These are phyloP conservation scores for Latrodectus hesperus DNA, from an alignment of 2,888 invertebrate genomes.

Conservation along the genomic window DNA sequence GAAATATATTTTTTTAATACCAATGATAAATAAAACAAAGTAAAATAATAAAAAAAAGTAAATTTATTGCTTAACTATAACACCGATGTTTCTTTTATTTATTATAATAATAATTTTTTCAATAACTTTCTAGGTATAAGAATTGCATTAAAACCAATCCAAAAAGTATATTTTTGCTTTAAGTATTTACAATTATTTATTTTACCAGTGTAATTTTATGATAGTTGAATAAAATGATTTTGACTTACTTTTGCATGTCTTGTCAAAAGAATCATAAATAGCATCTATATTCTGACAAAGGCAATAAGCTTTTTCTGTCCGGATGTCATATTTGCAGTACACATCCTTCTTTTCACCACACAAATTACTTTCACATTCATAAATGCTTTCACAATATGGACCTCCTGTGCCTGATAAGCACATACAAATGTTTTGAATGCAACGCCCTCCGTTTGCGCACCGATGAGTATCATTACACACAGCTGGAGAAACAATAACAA, in stretches of 20 bases:
- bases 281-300: not conserved
- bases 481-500: not conserved
- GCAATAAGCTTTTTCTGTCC: not conserved
- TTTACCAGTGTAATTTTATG: too few relatives aligned
- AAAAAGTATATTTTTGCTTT: too few relatives aligned
- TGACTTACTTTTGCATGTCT: not conserved
- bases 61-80: too few relatives aligned
- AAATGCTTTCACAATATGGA: not conserved
- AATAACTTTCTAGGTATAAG: too few relatives aligned
- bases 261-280: not conserved
- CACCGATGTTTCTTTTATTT: too few relatives aligned
- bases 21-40: too few relatives aligned
- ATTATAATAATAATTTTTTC: too few relatives aligned
- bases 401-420: not conserved
- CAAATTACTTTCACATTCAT: not conserved
- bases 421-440: not conserved
- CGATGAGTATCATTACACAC: not conserved
- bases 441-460: not conserved
- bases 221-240: too few relatives aligned
- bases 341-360: not conserved
- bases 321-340: not conserved
- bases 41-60: too few relatives aligned
- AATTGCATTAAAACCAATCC: too few relatives aligned
- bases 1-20: too few relatives aligned
- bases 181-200: too few relatives aligned